A percentile compares a stretch with the other conserved stretches of the same genome.
phyloP scores from a whole-genome alignment of 1,140 invertebrate genomes.

The Pseudoatta argentina region DNA sequence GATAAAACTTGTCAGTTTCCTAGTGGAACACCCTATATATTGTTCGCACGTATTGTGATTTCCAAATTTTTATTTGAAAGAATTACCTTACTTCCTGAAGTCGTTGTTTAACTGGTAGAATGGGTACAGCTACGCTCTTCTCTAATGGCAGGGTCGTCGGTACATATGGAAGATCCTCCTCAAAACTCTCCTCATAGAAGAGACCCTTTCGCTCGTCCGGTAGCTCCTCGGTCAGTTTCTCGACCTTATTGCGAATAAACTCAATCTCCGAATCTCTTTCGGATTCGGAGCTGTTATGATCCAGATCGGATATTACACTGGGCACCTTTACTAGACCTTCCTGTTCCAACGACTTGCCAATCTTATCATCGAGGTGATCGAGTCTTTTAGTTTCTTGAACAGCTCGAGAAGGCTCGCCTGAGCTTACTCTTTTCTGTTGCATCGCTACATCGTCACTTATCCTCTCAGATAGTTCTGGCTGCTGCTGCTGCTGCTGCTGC shows the following conservation, averaged over 20 bases:
- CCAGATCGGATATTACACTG: conserved; percentile 85
- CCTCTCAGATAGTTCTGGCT: conserved; percentile 58
- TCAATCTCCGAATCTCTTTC: conserved; percentile 91
- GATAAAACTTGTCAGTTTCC: too few species aligned
- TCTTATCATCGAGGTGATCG: conserved; percentile 58
- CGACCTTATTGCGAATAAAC: conserved; percentile 85
- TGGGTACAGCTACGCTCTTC: conserved; percentile 92
- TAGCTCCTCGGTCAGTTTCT: conserved; percentile 81
- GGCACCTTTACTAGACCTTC: conserved; percentile 72
- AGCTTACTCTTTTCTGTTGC: conserved; percentile 17
- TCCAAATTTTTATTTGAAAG: not conserved
- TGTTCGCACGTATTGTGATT: not conserved
- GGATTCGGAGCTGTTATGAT: conserved; percentile 92
- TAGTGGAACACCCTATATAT: not conserved
- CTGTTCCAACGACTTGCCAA: conserved; percentile 12
- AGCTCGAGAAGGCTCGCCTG: not conserved
- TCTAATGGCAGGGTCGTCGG: conserved; percentile 94
- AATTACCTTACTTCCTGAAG: conserved; percentile 87
- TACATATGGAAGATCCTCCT: conserved; percentile 95
- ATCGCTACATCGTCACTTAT: conserved; percentile 6
- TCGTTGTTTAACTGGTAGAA: conserved; percentile 93
- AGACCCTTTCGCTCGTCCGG: conserved; percentile 91
- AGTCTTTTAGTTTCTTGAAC: conserved; percentile 43
- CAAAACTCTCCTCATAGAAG: conserved; percentile 93
- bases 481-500: not conserved